Evolutionary conservation across 2,888 invertebrate species (phyloP).

Genomic region (Cryptocephalus primarius): DNA sequence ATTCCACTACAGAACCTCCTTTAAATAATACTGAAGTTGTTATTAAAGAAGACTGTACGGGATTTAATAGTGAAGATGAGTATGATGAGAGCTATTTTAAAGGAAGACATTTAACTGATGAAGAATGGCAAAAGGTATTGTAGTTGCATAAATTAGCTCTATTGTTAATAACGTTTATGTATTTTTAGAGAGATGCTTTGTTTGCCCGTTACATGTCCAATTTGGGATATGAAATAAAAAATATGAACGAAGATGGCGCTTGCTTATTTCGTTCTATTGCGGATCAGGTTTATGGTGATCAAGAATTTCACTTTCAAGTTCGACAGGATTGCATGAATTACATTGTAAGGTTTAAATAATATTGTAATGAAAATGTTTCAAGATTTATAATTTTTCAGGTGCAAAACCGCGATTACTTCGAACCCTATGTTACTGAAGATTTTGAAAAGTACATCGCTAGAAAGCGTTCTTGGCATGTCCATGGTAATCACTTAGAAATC

Average conservation of each 20-base stretch:
- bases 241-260: conserved; percentile 81
- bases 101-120: conserved; percentile 28
- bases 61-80: conserved; percentile 38
- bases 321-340: conserved; percentile 83
- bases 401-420: conserved; percentile 77
- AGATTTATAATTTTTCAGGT: conserved; percentile 41
- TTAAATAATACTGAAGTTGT: conserved; percentile 24
- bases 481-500: conserved; percentile 86
- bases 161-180: not conserved
- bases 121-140: conserved; percentile 34
- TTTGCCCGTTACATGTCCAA: conserved; percentile 46
- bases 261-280: conserved; percentile 83
- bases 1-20: conserved; percentile 22
- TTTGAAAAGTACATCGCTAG: conserved; percentile 72
- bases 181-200: conserved; percentile 29
- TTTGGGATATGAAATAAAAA: conserved; percentile 66
- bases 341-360: conserved; percentile 50
- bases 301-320: conserved; percentile 76
- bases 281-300: conserved; percentile 82
- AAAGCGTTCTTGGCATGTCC: conserved; percentile 67
- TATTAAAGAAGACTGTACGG: conserved; percentile 33
- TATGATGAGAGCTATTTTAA: conserved; percentile 27
- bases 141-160: not conserved
- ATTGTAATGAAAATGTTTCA: conserved; percentile 47
- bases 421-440: conserved; percentile 82